Evolutionary conservation across 2,797 vertebrate species (phyloP), one percentile per base, ranked within the genome.

Genomic region (Bufotes viridis): DNA sequence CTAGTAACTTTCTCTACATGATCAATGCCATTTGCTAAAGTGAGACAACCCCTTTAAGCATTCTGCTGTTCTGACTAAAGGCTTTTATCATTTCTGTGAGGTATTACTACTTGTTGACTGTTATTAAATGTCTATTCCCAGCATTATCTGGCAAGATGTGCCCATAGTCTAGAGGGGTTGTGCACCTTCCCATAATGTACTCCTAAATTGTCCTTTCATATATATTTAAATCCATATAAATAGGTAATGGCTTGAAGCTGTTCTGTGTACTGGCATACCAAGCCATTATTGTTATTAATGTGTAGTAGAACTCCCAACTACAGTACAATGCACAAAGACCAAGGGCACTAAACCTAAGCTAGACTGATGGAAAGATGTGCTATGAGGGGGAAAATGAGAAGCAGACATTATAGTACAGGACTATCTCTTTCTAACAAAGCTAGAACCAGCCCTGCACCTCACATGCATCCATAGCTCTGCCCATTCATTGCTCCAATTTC

Each of bases 231-330:
- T 53, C 24, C 24, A 15, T 55, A 78, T 55, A 78, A 78, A 78
- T 78, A 55, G 75, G 49, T 78, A 78, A 55, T 78, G 13, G 49
- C 75, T 78, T 22, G 24, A 53, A 78, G 75, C 75, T 51, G 6
- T 24, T n/a, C 4, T 55, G 6, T 78, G 12, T 6, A 1, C 51
- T 2, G 51, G 49, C 51, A 7, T 78, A 24, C 0, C 51, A 13
- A 24, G 49, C 49, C 51, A 51, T 51, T 75, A 75, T 74, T 70
- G 7, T 60, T 60, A 70, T 29, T 70, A 70, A 34, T 70, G 67
- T 14, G 18, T 11, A 70, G 26, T 11, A 34, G 2, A 24, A 26
- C 65, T 67, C 2, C 34, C 26, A 34, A 70, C 67, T 15, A 18
- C 15, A 17, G 67, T 3, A 70, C 3, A 53, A 75, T 7, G 42